phyloP scores from a whole-genome alignment of 2,888 invertebrate genomes.

The Rhogogaster chlorosoma region DNA sequence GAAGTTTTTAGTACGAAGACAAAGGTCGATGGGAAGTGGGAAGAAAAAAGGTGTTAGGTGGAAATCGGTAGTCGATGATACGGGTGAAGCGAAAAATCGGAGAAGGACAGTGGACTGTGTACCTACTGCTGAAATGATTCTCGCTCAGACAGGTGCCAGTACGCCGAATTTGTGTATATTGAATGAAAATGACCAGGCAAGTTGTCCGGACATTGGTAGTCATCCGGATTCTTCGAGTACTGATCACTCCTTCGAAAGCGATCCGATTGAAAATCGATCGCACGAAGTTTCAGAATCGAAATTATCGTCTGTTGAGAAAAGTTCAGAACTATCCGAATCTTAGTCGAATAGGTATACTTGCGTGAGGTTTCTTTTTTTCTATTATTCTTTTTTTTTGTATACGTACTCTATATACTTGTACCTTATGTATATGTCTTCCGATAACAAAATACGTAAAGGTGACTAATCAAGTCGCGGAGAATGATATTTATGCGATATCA shows the following conservation, averaged over 20 bases:
- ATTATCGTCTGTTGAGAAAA: constrained; percentile 3
- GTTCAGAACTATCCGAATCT: not conserved
- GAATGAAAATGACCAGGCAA: constrained; percentile 7
- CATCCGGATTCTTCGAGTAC: not conserved
- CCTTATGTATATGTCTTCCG: not conserved
- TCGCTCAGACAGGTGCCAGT: constrained; percentile 60
- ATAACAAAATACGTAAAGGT: not conserved
- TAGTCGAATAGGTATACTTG: not conserved
- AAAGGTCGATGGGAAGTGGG: constrained; percentile 65
- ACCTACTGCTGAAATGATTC: constrained; percentile 60
- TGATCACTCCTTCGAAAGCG: not conserved
- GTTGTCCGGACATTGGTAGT: not conserved
- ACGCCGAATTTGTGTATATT: constrained; percentile 65
- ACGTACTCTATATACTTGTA: not conserved
- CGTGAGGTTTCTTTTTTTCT: not conserved
- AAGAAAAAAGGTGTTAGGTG: constrained; percentile 73
- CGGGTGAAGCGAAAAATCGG: constrained; percentile 54
- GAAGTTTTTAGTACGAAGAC: constrained; percentile 66
- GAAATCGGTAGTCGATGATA: constrained; percentile 66
- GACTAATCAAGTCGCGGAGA: not conserved
- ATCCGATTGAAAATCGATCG: not conserved
- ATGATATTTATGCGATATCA: not conserved
- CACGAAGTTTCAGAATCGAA: not conserved
- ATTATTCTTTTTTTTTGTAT: not conserved
- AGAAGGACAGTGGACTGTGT: constrained; percentile 66